Conservation (phyloP, 2,888 invertebrate species). For the Euzetes globulus region DNA sequence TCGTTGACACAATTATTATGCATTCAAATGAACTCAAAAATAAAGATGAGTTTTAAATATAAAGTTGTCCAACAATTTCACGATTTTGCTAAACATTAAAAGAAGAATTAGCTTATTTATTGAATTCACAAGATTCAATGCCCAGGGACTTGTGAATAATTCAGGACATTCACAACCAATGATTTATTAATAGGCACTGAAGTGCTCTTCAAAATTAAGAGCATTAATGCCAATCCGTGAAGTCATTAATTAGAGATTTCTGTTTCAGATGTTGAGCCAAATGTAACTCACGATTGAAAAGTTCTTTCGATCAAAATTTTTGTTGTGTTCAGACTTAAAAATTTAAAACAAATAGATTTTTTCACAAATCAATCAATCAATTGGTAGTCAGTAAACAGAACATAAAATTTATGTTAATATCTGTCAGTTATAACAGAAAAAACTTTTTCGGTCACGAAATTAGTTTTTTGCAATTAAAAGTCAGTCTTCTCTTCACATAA, state of each 20-base stretch:
- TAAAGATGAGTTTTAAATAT: neutral
- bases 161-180: constrained; percentile 1
- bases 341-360: neutral
- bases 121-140: neutral
- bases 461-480: neutral
- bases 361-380: neutral
- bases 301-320: neutral
- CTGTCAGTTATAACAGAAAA: neutral
- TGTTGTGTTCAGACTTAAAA: neutral
- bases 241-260: neutral
- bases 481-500: constrained; percentile 1
- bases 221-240: too few species aligned
- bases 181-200: neutral
- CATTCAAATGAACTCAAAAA: neutral
- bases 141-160: neutral
- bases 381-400: neutral
- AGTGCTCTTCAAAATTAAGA: neutral
- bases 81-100: neutral
- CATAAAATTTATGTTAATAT: neutral
- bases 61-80: neutral
- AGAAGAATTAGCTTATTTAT: neutral
- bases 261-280: neutral
- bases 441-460: neutral
- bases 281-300: neutral
- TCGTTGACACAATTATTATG: neutral